A percentile compares a stretch with the other conserved stretches of the same genome.
These are phyloP conservation scores for Athene noctua DNA, from an alignment of 2,113 vertebrate species.

Conservation along the genomic window DNA sequence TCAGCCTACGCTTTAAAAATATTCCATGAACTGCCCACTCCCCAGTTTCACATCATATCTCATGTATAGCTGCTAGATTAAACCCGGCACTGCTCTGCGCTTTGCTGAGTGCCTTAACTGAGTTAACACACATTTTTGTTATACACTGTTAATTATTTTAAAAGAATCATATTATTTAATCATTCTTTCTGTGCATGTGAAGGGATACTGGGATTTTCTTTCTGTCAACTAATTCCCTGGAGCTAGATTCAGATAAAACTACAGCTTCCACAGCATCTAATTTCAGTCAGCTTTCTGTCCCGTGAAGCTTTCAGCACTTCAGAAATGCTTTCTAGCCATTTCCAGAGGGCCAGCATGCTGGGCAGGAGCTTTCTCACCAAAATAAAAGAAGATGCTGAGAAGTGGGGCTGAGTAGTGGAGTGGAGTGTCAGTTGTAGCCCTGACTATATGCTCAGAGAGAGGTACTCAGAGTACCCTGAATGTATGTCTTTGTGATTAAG, in stretches of 20 bases:
- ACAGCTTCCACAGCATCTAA: neutral
- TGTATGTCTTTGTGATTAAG: neutral
- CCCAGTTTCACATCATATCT: neutral
- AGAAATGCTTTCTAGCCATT: neutral
- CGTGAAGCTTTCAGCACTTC: neutral
- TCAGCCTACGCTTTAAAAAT: neutral
- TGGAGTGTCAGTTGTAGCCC: neutral
- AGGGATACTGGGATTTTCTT: neutral
- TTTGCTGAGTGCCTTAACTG: neutral
- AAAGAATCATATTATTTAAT: neutral
- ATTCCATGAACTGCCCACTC: neutral
- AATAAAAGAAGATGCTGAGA: neutral
- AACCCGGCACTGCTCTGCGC: fast-evolving
- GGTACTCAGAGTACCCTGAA: neutral
- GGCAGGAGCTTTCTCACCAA: neutral
- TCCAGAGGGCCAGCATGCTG: neutral
- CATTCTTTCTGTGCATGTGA: neutral
- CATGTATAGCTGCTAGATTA: neutral
- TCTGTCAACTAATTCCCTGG: neutral
- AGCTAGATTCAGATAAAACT: neutral
- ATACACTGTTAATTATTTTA: neutral
- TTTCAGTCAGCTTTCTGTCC: neutral
- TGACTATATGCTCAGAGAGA: neutral
- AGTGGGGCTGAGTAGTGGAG: neutral
- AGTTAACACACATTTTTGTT: neutral